A percentile compares a stretch with the other conserved stretches of the same genome.
phyloP scores from a whole-genome alignment of 2,113 vertebrate species.

The Mustela nigripes region DNA sequence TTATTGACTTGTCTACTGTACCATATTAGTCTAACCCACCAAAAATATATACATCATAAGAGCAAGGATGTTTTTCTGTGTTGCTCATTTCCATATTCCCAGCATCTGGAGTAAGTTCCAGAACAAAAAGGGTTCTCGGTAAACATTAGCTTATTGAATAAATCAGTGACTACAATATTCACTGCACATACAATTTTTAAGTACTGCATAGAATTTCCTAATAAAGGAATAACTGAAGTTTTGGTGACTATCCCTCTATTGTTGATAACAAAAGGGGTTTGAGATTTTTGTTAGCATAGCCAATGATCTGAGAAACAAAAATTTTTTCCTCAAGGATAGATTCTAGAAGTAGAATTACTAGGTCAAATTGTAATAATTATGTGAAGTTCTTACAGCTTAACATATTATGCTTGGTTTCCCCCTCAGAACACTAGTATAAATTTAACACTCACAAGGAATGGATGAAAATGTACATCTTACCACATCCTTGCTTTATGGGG shows the following conservation, averaged over 20 bases:
- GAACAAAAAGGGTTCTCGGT: neutral
- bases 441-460: neutral
- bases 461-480: neutral
- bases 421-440: neutral
- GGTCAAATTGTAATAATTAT: neutral
- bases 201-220: slow-evolving; percentile 36
- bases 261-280: neutral
- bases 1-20: neutral
- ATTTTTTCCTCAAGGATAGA: neutral
- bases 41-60: neutral
- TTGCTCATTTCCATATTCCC: neutral
- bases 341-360: slow-evolving; percentile 18
- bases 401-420: neutral
- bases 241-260: neutral
- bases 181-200: slow-evolving; percentile 29
- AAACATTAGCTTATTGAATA: slow-evolving; percentile 34
- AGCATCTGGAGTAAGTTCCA: slow-evolving; percentile 22
- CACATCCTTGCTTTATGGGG: neutral
- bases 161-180: slow-evolving; percentile 21
- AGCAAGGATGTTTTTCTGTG: neutral
- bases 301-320: neutral
- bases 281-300: neutral
- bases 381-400: slow-evolving; percentile 33
- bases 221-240: neutral
- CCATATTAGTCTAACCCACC: neutral